A percentile compares a stretch with the other conserved stretches of the same genome.
phyloP scores from a whole-genome alignment of 2,113 vertebrate species.

The Sciurus niger region DNA sequence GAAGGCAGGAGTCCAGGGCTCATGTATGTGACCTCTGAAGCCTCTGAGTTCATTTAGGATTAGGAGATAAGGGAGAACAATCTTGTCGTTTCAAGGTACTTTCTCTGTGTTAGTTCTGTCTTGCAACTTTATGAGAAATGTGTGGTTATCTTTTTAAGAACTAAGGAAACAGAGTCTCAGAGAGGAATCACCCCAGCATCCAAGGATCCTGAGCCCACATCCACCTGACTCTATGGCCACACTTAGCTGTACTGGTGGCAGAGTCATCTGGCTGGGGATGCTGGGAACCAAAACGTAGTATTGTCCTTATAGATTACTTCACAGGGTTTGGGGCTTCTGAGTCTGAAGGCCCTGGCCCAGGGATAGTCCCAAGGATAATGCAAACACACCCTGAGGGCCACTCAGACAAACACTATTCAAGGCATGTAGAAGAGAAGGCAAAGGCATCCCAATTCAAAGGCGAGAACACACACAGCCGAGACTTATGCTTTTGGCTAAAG shows the following conservation, averaged over 20 bases:
- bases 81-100: background rate
- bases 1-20: background rate
- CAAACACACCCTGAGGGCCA: background rate
- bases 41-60: background rate
- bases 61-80: background rate
- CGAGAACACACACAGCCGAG: too few species aligned
- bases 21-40: background rate
- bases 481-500: background rate
- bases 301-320: background rate
- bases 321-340: background rate
- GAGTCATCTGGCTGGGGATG: background rate
- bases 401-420: background rate
- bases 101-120: background rate
- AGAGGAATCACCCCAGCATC: background rate
- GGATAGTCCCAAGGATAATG: background rate
- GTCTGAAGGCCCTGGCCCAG: background rate
- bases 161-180: background rate
- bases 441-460: background rate
- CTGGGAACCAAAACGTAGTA: background rate
- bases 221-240: too few species aligned
- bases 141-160: background rate
- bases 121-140: background rate
- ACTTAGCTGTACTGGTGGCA: background rate
- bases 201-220: background rate
- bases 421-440: background rate